A percentile compares a stretch with the other conserved stretches of the same genome.
Evolutionary conservation across 2,888 invertebrate species (phyloP).

Genomic region (Protophormia terraenovae): DNA sequence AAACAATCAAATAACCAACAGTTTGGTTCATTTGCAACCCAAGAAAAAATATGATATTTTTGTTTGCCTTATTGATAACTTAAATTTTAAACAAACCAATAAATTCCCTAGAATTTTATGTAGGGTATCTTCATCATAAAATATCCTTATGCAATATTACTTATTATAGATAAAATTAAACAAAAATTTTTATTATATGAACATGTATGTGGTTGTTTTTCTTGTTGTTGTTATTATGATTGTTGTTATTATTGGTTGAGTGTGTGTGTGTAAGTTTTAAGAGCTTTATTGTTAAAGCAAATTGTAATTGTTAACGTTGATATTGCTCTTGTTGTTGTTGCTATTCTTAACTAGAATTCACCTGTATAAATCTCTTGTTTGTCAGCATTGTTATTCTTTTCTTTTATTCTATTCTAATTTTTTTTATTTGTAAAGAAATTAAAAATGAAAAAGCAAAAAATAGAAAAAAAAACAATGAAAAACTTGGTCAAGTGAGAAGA

Average conservation of each 20-base stretch:
- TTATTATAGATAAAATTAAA: conserved; percentile 15
- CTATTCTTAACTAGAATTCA: conserved; percentile 25
- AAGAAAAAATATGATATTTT: too few relatives aligned
- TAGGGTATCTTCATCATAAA: neutral
- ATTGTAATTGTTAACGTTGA: conserved; percentile 21
- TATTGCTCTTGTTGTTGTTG: neutral
- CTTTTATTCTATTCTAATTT: conserved; percentile 21
- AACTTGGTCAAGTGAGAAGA: conserved; percentile 72
- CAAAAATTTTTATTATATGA: conserved; percentile 13
- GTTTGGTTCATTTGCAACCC: too few relatives aligned
- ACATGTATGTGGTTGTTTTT: neutral
- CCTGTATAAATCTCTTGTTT: conserved; percentile 58
- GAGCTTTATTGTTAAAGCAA: conserved; percentile 29
- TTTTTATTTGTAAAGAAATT: conserved; percentile 49
- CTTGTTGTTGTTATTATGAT: conserved; percentile 26
- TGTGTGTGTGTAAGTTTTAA: conserved; percentile 12
- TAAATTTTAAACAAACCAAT: too few relatives aligned
- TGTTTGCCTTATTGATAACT: too few relatives aligned
- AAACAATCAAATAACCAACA: too few relatives aligned
- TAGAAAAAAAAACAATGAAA: conserved; percentile 50
- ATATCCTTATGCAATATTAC: neutral
- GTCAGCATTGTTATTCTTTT: conserved; percentile 42
- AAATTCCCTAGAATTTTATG: neutral
- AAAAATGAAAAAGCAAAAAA: conserved; percentile 42
- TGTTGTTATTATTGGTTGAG: neutral